Evolutionary conservation across 1,140 invertebrate species (phyloP).

Genomic region (Cherax destructor): DNA sequence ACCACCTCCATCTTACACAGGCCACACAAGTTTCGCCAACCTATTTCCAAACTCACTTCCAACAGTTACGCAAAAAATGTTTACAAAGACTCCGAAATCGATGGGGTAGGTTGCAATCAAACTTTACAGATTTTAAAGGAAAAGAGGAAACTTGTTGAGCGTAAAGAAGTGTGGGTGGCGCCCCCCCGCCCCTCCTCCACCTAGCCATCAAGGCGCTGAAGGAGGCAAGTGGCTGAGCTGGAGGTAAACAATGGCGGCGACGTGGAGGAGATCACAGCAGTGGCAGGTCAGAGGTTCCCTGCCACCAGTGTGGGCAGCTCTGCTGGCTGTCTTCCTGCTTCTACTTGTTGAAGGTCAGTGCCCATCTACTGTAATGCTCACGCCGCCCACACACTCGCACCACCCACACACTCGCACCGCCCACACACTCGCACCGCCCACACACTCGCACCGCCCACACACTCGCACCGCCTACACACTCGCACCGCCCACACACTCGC

Average conservation of each 20-base stretch:
- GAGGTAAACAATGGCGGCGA: slow-evolving; percentile 27
- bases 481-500: not conserved
- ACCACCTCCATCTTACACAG: not conserved
- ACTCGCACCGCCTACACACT: not conserved
- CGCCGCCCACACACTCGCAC: not conserved
- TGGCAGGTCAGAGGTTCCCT: not conserved
- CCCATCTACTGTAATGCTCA: not conserved
- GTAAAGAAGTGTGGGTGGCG: too few species aligned
- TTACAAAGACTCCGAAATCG: not conserved
- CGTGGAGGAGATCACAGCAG: slow-evolving; percentile 27
- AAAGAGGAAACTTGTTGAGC: slow-evolving; percentile 23
- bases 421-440: not conserved
- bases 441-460: too few species aligned
- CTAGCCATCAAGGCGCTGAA: not conserved
- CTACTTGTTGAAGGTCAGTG: slow-evolving; percentile 45
- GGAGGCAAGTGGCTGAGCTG: slow-evolving; percentile 4
- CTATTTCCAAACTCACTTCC: not conserved
- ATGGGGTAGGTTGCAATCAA: not conserved
- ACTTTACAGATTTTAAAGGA: not conserved
- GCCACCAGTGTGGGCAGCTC: not conserved
- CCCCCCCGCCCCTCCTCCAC: not conserved
- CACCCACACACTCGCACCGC: not conserved
- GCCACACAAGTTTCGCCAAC: not conserved
- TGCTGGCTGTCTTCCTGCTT: not conserved
- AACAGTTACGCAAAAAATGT: not conserved